Percentiles rank a stretch among this genome's conserved stretches.
These are phyloP conservation scores for Lordiphosa collinella DNA, from an alignment of 1,140 invertebrate genomes.

Conservation along the genomic window DNA sequence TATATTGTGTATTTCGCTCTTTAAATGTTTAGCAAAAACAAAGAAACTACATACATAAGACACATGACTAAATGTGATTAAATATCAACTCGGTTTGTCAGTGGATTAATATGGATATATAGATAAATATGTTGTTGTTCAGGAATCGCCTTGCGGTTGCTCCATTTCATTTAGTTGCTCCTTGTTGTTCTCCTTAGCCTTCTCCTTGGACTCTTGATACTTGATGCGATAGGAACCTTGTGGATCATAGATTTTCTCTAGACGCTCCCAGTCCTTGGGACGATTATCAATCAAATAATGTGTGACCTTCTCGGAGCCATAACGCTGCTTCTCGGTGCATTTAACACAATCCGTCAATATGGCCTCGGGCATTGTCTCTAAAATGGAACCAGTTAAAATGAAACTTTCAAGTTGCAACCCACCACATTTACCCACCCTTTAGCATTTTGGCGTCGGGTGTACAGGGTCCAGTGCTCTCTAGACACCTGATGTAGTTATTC, in stretches of 20 bases:
- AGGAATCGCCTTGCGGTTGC: constrained; percentile 1
- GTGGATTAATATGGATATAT: no score
- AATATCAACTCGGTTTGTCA: no score
- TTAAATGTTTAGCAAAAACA: no score
- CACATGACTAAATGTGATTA: no score
- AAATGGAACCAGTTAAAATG: neutral
- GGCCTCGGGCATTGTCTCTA: constrained; percentile 84
- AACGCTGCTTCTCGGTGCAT: constrained; percentile 83
- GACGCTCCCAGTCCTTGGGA: constrained; percentile 81
- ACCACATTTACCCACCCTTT: constrained; percentile 80
- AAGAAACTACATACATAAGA: no score
- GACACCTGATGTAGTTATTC: constrained; percentile 84
- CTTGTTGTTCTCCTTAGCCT: constrained; percentile 12
- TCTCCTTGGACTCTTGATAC: constrained; percentile 52
- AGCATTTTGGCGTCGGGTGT: constrained; percentile 85
- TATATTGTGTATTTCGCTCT: no score
- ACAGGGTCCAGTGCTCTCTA: constrained; percentile 84
- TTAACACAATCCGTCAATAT: constrained; percentile 83
- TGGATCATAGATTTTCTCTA: constrained; percentile 84
- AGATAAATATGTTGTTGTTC: neutral
- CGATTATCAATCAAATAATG: constrained; percentile 81
- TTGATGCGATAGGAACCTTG: constrained; percentile 80
- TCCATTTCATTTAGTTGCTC: neutral
- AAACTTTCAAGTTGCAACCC: neutral
- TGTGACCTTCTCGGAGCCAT: constrained; percentile 81